A percentile compares a stretch with the other conserved stretches of the same genome.
Evolutionary conservation across 1,140 invertebrate species (phyloP).

Genomic region (Penaeus indicus): DNA sequence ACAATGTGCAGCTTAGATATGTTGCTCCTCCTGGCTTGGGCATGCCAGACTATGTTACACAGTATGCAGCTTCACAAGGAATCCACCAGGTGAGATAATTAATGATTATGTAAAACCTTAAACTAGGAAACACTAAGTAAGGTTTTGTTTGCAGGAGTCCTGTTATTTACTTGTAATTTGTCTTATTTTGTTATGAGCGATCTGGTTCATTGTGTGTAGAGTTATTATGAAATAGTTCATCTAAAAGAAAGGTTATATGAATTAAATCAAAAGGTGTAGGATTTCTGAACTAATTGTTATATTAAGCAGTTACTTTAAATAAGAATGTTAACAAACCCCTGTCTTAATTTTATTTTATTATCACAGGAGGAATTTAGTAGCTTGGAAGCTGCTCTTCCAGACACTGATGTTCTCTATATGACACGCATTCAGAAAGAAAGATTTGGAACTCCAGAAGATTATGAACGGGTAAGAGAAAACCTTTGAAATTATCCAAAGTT

Average conservation of each 20-base stretch:
- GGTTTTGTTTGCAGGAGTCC: neutral
- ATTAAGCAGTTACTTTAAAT: too few relatives aligned
- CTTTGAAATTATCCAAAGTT: constrained; percentile 25
- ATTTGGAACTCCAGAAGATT: constrained; percentile 87
- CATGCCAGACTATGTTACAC: constrained; percentile 89
- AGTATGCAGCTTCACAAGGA: constrained; percentile 84
- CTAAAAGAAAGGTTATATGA: too few relatives aligned
- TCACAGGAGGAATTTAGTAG: constrained; percentile 76
- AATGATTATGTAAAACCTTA: too few relatives aligned
- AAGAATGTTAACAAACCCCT: too few relatives aligned
- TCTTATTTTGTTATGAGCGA: too few relatives aligned
- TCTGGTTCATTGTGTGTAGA: too few relatives aligned
- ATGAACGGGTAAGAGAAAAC: constrained; percentile 79
- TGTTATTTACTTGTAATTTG: too few relatives aligned
- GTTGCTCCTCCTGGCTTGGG: constrained; percentile 87
- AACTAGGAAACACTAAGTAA: too few relatives aligned
- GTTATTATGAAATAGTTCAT: too few relatives aligned
- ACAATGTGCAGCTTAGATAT: constrained; percentile 90
- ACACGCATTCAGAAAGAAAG: constrained; percentile 97
- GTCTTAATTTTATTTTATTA: neutral
- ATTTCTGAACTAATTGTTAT: too few relatives aligned
- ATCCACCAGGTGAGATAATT: constrained; percentile 78
- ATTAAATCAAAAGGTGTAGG: too few relatives aligned
- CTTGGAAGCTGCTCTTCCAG: constrained; percentile 87
- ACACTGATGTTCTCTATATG: constrained; percentile 98